Base-by-base conservation (phyloP, 1,140 invertebrate genomes). In the Campoletis sonorensis region DNA sequence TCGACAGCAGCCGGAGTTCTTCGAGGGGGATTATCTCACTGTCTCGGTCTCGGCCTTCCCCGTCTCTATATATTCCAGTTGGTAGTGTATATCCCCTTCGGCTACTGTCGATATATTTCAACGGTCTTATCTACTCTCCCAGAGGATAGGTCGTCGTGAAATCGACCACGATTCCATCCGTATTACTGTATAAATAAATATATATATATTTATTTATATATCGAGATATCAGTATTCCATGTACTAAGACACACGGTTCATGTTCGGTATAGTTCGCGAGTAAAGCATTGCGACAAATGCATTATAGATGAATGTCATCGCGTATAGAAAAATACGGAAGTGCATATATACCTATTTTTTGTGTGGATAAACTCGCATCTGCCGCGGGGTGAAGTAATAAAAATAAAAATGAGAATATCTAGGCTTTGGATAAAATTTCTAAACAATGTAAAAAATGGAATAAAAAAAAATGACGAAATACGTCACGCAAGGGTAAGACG, bases 71-170 rank as follows among this genome's bases (percentile, higher is more conserved):
- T 84, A 82, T 26, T 64, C 23, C 67, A 70, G 3, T 30, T 18
- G 30, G 67, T 70, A 70, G 67, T 81, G 84, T 84, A 87, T 88
- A 88, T 85, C 89, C 87, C 88, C 87, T 89, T 89, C 87, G 88
- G 84, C 82, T 83, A 76, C 84, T 88, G 88, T 90, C 88, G 87
- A 90, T 90, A 90, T 89, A 90, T 89, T 89, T 89, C 89, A 89
- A 87, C 87, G 86, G 86, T 86, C 87, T 90, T 89, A 89, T 90
- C 88, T 86, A 84, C 85, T 89, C 86, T 83, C 85, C 86, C 81
- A 83, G 75, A 33, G 86, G 86, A 89, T 87, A 86, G 84, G 84
- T 81, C 84, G 79, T 86, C 80, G 77, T 30, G 75, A 40, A 86
- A 86, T 85, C 85, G 86, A 70, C 79, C 80, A 70, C 79, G 67